Percentiles rank a stretch among this genome's conserved stretches.
These are phyloP conservation scores for Hypena proboscidalis DNA, from an alignment of 2,888 invertebrate species.

Conservation along the genomic window DNA sequence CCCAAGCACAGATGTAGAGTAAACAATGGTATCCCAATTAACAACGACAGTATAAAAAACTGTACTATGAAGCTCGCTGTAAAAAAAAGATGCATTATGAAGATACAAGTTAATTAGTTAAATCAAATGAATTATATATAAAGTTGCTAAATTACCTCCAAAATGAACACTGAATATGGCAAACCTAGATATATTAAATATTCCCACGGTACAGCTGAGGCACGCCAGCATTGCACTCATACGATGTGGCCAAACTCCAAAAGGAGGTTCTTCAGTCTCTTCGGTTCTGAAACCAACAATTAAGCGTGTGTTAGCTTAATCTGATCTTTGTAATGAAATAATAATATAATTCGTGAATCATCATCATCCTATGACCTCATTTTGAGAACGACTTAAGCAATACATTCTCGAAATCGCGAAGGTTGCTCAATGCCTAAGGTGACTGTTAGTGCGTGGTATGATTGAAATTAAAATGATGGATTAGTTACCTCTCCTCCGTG, in stretches of 20 bases:
- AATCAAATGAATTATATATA: slow-evolving; percentile 27
- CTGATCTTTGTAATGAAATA: slow-evolving; percentile 6
- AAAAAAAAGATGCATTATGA: slow-evolving; percentile 51
- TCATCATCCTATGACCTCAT: slow-evolving; percentile 50
- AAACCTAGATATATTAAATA: slow-evolving; percentile 95
- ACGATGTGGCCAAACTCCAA: slow-evolving; percentile 79
- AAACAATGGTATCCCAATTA: slow-evolving; percentile 93
- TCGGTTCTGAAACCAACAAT: slow-evolving; percentile 66
- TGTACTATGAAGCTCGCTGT: slow-evolving; percentile 94
- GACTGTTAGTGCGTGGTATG: slow-evolving; percentile 10
- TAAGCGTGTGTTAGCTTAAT: slow-evolving; percentile 3
- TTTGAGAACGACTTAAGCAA: slow-evolving; percentile 39
- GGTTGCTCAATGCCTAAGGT: slow-evolving; percentile 22
- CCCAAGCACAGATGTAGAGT: slow-evolving; percentile 94
- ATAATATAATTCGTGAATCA: slow-evolving; percentile 37
- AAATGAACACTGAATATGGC: slow-evolving; percentile 94
- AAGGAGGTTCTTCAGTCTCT: slow-evolving; percentile 75
- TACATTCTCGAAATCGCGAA: slow-evolving; percentile 29
- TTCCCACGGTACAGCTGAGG: slow-evolving; percentile 93
- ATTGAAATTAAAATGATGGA: slow-evolving; percentile 12
- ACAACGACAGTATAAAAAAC: slow-evolving; percentile 92
- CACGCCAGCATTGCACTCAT: slow-evolving; percentile 93
- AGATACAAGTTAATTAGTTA: slow-evolving; percentile 27
- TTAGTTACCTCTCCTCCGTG: slow-evolving; percentile 71
- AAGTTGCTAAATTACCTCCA: slow-evolving; percentile 86